A percentile compares a stretch with the other conserved stretches of the same genome.
Evolutionary conservation across 2,113 vertebrate genomes (phyloP).

Genomic region (Antechinus flavipes): DNA sequence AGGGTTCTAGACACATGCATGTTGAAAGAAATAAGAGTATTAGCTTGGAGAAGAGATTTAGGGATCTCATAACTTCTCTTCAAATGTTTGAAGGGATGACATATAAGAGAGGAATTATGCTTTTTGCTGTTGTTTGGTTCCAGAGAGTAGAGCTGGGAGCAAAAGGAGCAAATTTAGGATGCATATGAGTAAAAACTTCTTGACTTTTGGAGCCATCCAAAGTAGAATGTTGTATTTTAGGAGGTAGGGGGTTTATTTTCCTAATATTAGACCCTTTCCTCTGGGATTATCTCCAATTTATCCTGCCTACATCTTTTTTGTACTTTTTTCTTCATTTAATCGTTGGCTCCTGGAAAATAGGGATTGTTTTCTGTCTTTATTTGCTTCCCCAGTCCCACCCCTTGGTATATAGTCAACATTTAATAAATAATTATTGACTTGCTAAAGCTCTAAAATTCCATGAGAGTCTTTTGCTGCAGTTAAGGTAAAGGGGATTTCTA

Average conservation of each 20-base stretch:
- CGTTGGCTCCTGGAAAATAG: not conserved
- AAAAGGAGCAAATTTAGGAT: not conserved
- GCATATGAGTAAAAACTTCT: not conserved
- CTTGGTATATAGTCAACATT: not conserved
- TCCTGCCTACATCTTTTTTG: not conserved
- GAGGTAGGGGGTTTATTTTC: not conserved
- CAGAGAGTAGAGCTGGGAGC: too few species aligned
- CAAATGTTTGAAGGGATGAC: not conserved
- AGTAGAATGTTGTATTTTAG: not conserved
- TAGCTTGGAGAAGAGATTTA: not conserved
- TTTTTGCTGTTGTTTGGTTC: too few species aligned
- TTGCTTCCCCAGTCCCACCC: not conserved
- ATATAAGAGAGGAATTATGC: too few species aligned
- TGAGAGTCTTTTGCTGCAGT: not conserved
- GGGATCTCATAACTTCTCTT: not conserved
- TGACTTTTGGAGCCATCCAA: not conserved
- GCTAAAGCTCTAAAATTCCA: not conserved
- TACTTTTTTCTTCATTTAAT: not conserved
- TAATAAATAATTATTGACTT: not conserved
- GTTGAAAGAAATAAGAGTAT: not conserved
- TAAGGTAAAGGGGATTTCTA: not conserved
- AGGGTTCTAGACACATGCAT: not conserved
- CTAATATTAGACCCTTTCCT: not conserved
- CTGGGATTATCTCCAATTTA: not conserved
- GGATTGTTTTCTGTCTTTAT: not conserved